Evolutionary conservation across 2,797 vertebrate genomes (phyloP).

Genomic region (Antrozous pallidus): DNA sequence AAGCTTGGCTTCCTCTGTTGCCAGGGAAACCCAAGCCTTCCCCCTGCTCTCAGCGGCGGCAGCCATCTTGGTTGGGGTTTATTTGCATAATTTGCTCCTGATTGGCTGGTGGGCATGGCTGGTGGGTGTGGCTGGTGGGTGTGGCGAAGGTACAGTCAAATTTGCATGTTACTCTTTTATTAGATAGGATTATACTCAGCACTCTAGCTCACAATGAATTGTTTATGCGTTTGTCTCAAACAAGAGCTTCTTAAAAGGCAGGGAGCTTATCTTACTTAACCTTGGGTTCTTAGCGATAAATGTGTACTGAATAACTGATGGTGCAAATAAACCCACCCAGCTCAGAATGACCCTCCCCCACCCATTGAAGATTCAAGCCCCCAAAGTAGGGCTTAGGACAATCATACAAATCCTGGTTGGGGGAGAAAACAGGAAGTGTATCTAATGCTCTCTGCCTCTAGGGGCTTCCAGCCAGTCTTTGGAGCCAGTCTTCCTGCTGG

Average conservation of each 20-base stretch:
- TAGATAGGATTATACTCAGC: neutral
- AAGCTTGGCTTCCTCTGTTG: too few species aligned
- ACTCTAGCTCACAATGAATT: neutral
- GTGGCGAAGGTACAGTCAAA: too few species aligned
- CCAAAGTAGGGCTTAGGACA: neutral
- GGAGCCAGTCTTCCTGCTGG: neutral
- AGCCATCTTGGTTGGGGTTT: too few species aligned
- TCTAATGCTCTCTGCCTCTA: neutral
- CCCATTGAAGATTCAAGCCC: neutral
- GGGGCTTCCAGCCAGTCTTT: neutral
- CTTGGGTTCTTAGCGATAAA: neutral
- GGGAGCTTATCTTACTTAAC: neutral
- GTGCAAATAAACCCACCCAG: neutral
- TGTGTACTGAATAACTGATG: neutral
- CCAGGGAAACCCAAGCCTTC: too few species aligned
- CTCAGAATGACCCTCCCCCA: neutral
- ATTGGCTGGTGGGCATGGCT: too few species aligned
- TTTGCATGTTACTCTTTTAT: too few species aligned
- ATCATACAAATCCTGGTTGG: neutral
- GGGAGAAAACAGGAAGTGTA: neutral
- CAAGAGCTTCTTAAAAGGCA: neutral
- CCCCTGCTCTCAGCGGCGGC: too few species aligned
- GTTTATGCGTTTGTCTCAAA: neutral
- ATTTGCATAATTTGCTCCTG: too few species aligned
- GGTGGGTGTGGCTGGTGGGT: too few species aligned